A percentile compares a stretch with the other conserved stretches of the same genome.
Conservation (phyloP, 1,140 invertebrate genomes). For the Andricus grossulariae region DNA sequence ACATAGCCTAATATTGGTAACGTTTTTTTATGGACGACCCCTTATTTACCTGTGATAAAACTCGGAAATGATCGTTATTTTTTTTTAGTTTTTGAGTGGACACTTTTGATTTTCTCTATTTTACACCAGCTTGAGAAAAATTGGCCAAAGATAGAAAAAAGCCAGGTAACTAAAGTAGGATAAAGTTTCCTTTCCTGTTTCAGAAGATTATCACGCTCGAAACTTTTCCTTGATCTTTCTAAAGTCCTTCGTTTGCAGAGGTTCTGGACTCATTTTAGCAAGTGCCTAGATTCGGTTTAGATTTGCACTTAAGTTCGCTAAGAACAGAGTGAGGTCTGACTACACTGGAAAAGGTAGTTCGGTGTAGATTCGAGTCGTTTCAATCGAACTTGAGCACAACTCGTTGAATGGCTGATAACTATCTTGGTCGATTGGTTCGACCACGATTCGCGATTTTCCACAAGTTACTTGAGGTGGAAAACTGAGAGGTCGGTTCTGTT, state of each 20-base stretch:
- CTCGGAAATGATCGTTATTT: too few relatives aligned
- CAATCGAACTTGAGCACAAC: slow-evolving; percentile 4
- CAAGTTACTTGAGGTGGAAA: background rate
- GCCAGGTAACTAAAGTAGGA: background rate
- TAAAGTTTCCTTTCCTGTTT: background rate
- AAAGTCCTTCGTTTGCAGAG: background rate
- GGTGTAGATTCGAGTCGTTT: background rate
- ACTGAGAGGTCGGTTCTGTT: background rate
- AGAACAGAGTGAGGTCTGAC: background rate
- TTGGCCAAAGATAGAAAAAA: too few relatives aligned
- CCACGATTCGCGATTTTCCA: background rate
- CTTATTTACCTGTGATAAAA: too few relatives aligned
- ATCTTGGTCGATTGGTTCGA: background rate
- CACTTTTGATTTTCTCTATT: too few relatives aligned
- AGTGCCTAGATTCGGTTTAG: slow-evolving; percentile 4
- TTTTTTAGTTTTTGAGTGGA: too few relatives aligned
- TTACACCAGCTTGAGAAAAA: too few relatives aligned
- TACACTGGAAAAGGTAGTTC: slow-evolving; percentile 9
- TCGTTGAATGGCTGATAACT: slow-evolving; percentile 1
- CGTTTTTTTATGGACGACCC: too few relatives aligned
- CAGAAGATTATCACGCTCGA: background rate
- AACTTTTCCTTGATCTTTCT: slow-evolving; percentile 6
- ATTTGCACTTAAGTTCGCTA: background rate
- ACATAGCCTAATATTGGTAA: too few relatives aligned
- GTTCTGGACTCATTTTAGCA: background rate